These are phyloP conservation scores for Ambastaia sidthimunki DNA, from an alignment of 2,797 vertebrate genomes.

Conservation along the genomic window DNA sequence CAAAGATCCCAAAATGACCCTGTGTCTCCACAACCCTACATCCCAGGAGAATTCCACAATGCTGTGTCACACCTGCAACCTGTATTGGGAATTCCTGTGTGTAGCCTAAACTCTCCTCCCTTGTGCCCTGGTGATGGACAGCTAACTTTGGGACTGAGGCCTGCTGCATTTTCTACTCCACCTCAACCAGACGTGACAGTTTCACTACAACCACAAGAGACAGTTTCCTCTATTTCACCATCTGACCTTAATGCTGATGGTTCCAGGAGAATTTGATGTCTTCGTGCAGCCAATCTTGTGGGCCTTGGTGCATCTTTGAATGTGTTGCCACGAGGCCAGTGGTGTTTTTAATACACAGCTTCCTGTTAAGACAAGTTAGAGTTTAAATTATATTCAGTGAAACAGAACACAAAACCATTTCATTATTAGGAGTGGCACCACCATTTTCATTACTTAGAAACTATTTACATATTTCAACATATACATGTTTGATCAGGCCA, in stretches of 20 bases:
- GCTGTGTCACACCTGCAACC: constrained; percentile 81
- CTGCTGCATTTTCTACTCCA: constrained; percentile 66
- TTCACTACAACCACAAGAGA: constrained; percentile 44
- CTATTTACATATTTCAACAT: constrained; percentile 4
- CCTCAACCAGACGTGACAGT: constrained; percentile 52
- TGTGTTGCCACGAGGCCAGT: constrained; percentile 12
- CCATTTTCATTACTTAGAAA: neutral
- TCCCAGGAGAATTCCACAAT: constrained; percentile 72
- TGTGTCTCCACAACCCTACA: constrained; percentile 53
- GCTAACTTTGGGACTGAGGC: constrained; percentile 63
- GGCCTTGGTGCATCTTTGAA: constrained; percentile 33
- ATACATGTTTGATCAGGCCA: neutral
- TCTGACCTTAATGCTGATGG: constrained; percentile 39
- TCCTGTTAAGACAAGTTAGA: constrained; percentile 55
- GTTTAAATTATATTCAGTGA: constrained; percentile 43
- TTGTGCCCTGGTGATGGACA: constrained; percentile 65
- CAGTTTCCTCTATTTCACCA: constrained; percentile 38
- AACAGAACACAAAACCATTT: constrained; percentile 40
- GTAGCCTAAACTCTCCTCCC: constrained; percentile 67
- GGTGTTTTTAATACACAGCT: constrained; percentile 29
- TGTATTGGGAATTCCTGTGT: constrained; percentile 73
- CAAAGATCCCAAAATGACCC: constrained; percentile 69
- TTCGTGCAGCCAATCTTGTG: constrained; percentile 28
- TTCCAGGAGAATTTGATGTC: constrained; percentile 33
- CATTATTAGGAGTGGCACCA: constrained; percentile 10